Conservation (phyloP, 37 sponge, comb jelly and placozoan genomes). For the Chondrilla cf. caribensis region DNA sequence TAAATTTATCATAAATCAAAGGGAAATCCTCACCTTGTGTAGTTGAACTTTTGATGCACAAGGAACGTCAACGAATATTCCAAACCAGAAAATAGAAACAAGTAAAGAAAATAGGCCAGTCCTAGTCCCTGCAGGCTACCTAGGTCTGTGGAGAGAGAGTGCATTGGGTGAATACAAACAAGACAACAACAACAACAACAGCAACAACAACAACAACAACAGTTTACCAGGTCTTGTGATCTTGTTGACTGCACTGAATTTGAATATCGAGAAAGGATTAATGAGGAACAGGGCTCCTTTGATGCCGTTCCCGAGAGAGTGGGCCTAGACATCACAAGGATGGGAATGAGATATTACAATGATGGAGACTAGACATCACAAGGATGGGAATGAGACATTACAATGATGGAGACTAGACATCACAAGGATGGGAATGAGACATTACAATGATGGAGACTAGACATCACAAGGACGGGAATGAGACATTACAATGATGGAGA, state of each 20-base stretch:
- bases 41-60: slow-evolving; percentile 71
- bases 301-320: slow-evolving; percentile 62
- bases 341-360: no score
- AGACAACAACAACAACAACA: no score
- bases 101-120: slow-evolving; percentile 68
- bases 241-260: slow-evolving; percentile 56
- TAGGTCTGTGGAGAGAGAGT: slow-evolving; percentile 44
- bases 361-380: no score
- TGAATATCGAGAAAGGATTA: slow-evolving; percentile 85
- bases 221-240: slow-evolving; percentile 25
- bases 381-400: no score
- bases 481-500: no score
- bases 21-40: slow-evolving; percentile 51
- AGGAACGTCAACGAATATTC: slow-evolving; percentile 91
- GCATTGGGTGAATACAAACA: no score
- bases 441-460: no score
- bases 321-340: slow-evolving; percentile 54
- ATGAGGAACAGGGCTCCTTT: slow-evolving; percentile 58
- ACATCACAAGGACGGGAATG: no score
- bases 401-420: no score
- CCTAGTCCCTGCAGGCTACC: slow-evolving; percentile 50
- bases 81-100: slow-evolving; percentile 92
- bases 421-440: no score
- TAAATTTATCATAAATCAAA: not conserved
- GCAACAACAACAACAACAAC: no score